Conservation (phyloP, 2,888 invertebrate species). For the Gandaritis pyraliata region DNA sequence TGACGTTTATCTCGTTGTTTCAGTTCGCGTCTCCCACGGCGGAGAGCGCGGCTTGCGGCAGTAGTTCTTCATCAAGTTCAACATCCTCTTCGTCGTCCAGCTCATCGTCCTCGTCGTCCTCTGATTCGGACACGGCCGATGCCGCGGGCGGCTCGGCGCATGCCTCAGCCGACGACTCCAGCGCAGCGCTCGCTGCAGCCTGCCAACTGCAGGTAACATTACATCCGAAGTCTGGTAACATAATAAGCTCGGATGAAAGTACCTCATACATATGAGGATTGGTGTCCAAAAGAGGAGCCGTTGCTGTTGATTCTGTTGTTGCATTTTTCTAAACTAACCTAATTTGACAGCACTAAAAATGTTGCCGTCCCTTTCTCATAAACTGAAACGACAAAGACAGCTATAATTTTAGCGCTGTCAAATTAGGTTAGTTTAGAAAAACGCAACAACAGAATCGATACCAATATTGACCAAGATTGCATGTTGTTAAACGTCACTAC, state of each 20-base stretch:
- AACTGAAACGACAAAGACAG: too few relatives aligned
- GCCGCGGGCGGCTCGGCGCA: slow-evolving; percentile 71
- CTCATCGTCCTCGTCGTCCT: slow-evolving; percentile 77
- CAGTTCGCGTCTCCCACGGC: slow-evolving; percentile 72
- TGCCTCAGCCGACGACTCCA: slow-evolving; percentile 79
- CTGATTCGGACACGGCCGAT: slow-evolving; percentile 77
- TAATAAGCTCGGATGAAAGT: neutral
- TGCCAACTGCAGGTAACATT: slow-evolving; percentile 81
- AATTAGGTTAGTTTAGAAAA: too few relatives aligned
- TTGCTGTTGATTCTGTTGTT: too few relatives aligned
- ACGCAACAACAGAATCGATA: too few relatives aligned
- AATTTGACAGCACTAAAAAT: too few relatives aligned
- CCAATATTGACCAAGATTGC: too few relatives aligned
- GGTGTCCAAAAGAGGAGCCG: too few relatives aligned
- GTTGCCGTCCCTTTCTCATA: too few relatives aligned
- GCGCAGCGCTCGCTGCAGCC: slow-evolving; percentile 82
- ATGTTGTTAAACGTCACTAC: too few relatives aligned
- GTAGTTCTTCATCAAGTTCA: slow-evolving; percentile 75
- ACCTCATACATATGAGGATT: too few relatives aligned
- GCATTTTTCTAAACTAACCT: too few relatives aligned
- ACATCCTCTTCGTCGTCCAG: slow-evolving; percentile 77
- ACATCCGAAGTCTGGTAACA: neutral
- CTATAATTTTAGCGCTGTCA: too few relatives aligned
- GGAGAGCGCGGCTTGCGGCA: slow-evolving; percentile 71
- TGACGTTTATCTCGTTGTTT: slow-evolving; percentile 31